Evolutionary conservation across 2,113 vertebrate genomes (phyloP), one percentile per base, ranked within the genome.

Genomic region (Microcebus murinus): DNA sequence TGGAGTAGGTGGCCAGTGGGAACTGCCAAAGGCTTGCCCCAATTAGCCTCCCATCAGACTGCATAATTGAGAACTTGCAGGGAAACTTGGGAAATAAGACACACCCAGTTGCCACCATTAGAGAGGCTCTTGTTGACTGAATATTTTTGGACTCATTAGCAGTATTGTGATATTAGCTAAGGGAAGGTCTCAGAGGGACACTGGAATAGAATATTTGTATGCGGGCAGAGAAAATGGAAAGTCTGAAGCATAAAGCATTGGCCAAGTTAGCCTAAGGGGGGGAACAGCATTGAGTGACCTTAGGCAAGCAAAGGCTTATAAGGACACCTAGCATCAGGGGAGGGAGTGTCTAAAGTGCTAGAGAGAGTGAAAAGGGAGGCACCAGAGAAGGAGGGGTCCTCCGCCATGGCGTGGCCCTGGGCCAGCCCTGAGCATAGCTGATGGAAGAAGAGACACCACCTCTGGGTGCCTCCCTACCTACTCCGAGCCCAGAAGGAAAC

Each of bases 221-320:
- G 42, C 45, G 11, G 21, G 21, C 52, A 96, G 92, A 90, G 70
- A 79, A 96, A 90, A 93, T 45, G 31, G 68, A 82, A 97, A 84
- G 45, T 89, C 34, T 77, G 27, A 94, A 85, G 52, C 77, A 70
- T 42, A 29, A 89, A 80, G 18, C 68, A 25, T 7, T 89, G 63
- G 39, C 36, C 50, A 77, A 92, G n/a, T 34, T 86, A 29, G 8
- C 34, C 31, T 65, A 52, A 88, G 86, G 50, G 63, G 63, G 27
- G 3, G 82, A 95, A 77, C 23, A 65, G 52, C 39, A 42, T 3
- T 59, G 68, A 73, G 55, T 59, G 85, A 71, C 70, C 21, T 42
- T 80, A 90, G 21, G 50, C 42, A 90, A 88, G 15, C 52, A 59
- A 73, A 74, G 65, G 9, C 71, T 81, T 77, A 11, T 31, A 65